These are phyloP conservation scores for Ictalurus furcatus DNA, from an alignment of 2,113 vertebrate genomes.

Conservation along the genomic window DNA sequence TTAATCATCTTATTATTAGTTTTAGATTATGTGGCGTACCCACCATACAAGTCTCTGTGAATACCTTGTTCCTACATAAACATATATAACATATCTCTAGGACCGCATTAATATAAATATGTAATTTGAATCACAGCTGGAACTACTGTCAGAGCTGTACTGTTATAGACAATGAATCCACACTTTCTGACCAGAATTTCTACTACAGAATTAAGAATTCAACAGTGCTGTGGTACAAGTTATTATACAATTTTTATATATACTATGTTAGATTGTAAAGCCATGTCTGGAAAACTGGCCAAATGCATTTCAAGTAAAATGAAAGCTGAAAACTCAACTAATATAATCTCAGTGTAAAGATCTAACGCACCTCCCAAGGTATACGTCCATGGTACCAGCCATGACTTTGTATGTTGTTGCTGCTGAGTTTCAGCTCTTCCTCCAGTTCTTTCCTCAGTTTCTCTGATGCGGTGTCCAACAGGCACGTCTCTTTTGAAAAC, in stretches of 20 bases:
- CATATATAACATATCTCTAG: neutral
- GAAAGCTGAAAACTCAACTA: neutral
- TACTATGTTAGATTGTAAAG: neutral
- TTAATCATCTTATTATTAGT: neutral
- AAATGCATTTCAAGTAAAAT: neutral
- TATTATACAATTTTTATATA: neutral
- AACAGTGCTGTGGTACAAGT: neutral
- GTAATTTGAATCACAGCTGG: neutral
- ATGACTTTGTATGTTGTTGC: conserved; percentile 83
- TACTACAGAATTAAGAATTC: neutral
- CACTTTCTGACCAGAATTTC: neutral
- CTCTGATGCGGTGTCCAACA: conserved; percentile 81
- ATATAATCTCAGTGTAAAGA: neutral
- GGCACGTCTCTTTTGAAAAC: conserved; percentile 93
- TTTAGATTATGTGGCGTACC: neutral
- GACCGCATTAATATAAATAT: neutral
- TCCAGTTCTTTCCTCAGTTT: conserved; percentile 88
- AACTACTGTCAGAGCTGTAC: neutral
- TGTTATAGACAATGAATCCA: neutral
- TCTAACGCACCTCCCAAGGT: conserved; percentile 81
- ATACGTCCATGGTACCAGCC: conserved; percentile 92
- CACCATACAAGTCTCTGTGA: neutral
- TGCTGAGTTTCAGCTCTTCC: conserved; percentile 87
- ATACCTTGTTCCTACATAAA: neutral
- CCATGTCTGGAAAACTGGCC: neutral